Percentiles rank a stretch among this genome's conserved stretches.
phyloP scores from a whole-genome alignment of 2,888 invertebrate genomes.

The Drosophila fungiperda region DNA sequence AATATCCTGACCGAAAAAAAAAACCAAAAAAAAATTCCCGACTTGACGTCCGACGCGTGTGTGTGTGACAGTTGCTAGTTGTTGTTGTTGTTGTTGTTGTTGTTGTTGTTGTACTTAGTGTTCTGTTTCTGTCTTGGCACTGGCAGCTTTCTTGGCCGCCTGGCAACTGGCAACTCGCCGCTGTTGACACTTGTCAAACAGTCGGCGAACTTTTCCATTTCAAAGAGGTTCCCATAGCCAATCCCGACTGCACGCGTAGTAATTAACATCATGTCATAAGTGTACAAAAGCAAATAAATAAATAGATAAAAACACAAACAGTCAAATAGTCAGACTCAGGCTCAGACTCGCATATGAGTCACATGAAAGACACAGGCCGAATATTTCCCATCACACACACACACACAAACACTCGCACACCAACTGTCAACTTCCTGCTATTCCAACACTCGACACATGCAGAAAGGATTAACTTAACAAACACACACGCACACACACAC shows the following conservation, averaged over 20 bases:
- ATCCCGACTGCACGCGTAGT: conserved; percentile 62
- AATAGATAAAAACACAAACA: conserved; percentile 72
- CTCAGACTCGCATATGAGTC: conserved; percentile 22
- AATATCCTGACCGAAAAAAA: conserved; percentile 48
- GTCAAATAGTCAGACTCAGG: conserved; percentile 10
- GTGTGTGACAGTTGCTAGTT: conserved; percentile 8
- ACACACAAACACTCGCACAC: conserved; percentile 19
- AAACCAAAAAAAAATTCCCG: conserved; percentile 27
- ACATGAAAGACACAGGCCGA: conserved; percentile 75
- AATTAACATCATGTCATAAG: conserved; percentile 82
- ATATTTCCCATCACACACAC: conserved; percentile 68
- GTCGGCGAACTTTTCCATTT: conserved; percentile 77
- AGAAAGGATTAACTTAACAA: conserved; percentile 67
- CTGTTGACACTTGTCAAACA: conserved; percentile 71
- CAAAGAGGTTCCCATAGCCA: conserved; percentile 66
- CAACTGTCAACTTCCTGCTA: conserved; percentile 70
- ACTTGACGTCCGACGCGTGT: conserved; percentile 26
- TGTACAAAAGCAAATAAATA: conserved; percentile 75
- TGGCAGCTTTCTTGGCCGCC: conserved; percentile 67
- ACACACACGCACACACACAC: conserved; percentile 22
- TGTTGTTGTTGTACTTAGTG: conserved; percentile 33
- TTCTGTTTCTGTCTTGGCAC: conserved; percentile 29
- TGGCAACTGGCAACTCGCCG: conserved; percentile 61
- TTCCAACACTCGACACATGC: conserved; percentile 60
- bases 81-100: conserved; percentile 4